Base-by-base conservation (phyloP, 2,797 vertebrate genomes). In the Oreonectes daqikongensis region DNA sequence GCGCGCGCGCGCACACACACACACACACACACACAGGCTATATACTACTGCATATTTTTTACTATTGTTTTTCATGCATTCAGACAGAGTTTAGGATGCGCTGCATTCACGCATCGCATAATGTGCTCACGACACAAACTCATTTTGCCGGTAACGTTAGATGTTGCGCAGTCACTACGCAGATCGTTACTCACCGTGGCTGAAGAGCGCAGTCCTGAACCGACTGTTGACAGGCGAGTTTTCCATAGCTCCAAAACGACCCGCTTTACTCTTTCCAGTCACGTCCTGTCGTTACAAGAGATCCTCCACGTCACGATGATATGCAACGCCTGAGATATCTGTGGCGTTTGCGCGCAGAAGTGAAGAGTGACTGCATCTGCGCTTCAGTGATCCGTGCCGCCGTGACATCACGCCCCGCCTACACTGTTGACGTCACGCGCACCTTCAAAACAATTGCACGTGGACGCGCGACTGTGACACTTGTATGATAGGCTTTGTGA, bases 371-470 rank as follows among this genome's bases (percentile, higher is more conserved):
- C 70, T 48, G 38, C 63, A 52, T 35, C 42, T 40, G 46, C 69
- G 46, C 59, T 12, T 63, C 57, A 40, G 60, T 9, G 28, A 75
- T 81, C 68, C 28, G 72, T 67, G 53, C 75, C 20, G 18, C 22
- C 12, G 59, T 93, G 89, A 92, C 90, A 90, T 92, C 90, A 90
- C 73, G 72, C 75, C 57, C 63, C 81, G 78, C 44, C 59, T 55
- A 60, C 75, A n/a, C 38, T 3, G 15, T 35, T 17, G 61, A 85
- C 86, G 24, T 84, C 87, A 65, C 83, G 81, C 17, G 83, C 77
- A 44, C 87, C 90, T 92, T 90, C 86, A 93, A 91, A 94, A 93
- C 92, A 94, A 90, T 90, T 87, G 84, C 93, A 93, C 92, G 89
- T 93, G 92, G 91, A 80, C 50, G 81, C 61, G 35, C 35, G 8